A percentile compares a stretch with the other conserved stretches of the same genome.
Conservation (phyloP, 2,113 vertebrate genomes). For the Alethe diademata region DNA sequence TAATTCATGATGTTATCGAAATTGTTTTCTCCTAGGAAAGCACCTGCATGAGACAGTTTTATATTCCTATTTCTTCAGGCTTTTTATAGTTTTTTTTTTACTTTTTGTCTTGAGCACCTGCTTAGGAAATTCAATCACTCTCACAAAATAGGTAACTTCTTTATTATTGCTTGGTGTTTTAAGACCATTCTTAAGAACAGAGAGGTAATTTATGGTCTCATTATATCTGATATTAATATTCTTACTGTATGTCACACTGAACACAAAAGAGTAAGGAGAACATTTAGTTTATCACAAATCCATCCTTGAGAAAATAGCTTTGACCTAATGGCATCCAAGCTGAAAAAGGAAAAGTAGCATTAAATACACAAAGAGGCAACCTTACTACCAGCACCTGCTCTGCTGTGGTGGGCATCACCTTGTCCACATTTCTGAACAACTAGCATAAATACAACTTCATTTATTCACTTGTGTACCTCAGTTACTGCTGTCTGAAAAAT, state of each 20-base stretch:
- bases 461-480: not conserved
- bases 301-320: not conserved
- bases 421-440: not conserved
- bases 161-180: not conserved
- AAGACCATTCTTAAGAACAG: not conserved
- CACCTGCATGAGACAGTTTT: not conserved
- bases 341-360: not conserved
- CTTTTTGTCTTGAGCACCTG: not conserved
- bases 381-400: not conserved
- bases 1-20: slow-evolving; percentile 40
- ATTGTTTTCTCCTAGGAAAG: slow-evolving; percentile 13
- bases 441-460: not conserved
- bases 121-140: not conserved
- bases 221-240: not conserved
- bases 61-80: not conserved
- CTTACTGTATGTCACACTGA: not conserved
- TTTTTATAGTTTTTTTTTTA: not conserved
- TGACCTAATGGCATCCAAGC: not conserved
- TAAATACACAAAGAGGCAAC: not conserved
- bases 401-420: not conserved
- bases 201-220: not conserved
- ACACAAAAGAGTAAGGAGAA: not conserved
- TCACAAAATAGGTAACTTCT: not conserved
- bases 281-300: not conserved
- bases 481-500: not conserved